Conservation (phyloP, 2,888 invertebrate genomes). For the Nomada goodeniana region DNA sequence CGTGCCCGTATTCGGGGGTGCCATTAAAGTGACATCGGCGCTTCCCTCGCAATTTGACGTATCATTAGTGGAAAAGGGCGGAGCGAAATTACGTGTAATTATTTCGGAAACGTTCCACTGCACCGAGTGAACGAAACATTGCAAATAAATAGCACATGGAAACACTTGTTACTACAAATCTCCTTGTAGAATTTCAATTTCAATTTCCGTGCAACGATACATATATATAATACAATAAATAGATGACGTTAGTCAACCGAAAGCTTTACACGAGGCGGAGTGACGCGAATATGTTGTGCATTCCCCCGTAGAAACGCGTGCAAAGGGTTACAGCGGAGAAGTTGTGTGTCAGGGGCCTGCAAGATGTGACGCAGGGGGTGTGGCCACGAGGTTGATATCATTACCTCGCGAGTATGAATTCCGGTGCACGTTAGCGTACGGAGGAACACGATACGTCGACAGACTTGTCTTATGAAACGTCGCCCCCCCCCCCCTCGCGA, state of each 20-base stretch:
- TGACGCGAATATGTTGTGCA: neutral
- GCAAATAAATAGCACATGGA: no score
- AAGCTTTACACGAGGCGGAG: neutral
- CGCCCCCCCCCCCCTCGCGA: conserved; percentile 23
- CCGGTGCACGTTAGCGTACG: conserved; percentile 29
- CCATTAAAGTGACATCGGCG: no score
- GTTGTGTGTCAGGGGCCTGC: neutral
- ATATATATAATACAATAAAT: no score
- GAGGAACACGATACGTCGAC: conserved; percentile 47
- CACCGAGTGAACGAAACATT: no score
- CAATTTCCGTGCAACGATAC: no score
- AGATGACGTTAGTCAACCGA: neutral
- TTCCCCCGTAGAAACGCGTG: conserved; percentile 3
- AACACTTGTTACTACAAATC: no score
- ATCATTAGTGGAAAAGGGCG: no score
- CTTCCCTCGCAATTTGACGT: no score
- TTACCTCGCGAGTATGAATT: conserved; percentile 36
- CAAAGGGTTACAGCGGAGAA: conserved; percentile 5
- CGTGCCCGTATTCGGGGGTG: no score
- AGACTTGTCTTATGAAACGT: conserved; percentile 57
- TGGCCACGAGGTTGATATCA: conserved; percentile 36
- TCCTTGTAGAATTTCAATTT: no score
- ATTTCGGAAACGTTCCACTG: no score
- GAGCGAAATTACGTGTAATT: no score
- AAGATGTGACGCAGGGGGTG: neutral